These are phyloP conservation scores for Ectemnius continuus DNA, from an alignment of 2,888 invertebrate species.

Conservation along the genomic window DNA sequence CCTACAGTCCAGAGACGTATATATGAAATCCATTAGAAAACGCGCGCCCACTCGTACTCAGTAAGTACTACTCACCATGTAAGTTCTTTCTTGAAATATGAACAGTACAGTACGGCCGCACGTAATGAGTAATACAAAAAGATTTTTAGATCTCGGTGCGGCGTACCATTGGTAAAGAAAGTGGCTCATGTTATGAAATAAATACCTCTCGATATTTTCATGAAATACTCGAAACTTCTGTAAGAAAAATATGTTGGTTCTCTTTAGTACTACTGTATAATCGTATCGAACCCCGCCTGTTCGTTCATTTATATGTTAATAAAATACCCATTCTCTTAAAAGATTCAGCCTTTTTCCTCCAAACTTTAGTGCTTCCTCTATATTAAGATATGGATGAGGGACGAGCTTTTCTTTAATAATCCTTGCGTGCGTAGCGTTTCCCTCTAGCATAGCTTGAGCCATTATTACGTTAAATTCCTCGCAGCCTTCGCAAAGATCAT, in stretches of 20 bases:
- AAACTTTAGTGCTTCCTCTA: constrained; percentile 76
- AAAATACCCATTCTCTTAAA: constrained; percentile 73
- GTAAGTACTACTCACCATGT: constrained; percentile 72
- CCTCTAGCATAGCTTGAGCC: constrained; percentile 81
- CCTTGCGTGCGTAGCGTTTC: constrained; percentile 80
- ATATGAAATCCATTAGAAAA: too few relatives aligned
- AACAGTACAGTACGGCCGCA: constrained; percentile 80
- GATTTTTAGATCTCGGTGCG: constrained; percentile 71
- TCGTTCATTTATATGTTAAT: constrained; percentile 4
- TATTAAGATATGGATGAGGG: constrained; percentile 71
- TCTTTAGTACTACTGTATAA: too few relatives aligned
- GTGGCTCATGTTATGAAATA: constrained; percentile 77
- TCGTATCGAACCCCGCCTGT: background rate
- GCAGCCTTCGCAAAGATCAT: constrained; percentile 56
- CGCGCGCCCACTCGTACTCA: constrained; percentile 34
- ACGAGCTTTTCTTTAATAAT: constrained; percentile 67
- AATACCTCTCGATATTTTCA: constrained; percentile 75
- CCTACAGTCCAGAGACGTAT: constrained; percentile 64
- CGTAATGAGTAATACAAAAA: constrained; percentile 79
- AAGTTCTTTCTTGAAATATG: constrained; percentile 77
- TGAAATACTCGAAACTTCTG: constrained; percentile 79
- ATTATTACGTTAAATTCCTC: constrained; percentile 78
- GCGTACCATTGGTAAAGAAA: constrained; percentile 78
- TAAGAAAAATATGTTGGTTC: constrained; percentile 14
- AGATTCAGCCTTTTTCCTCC: constrained; percentile 67